Evolutionary conservation across 2,888 invertebrate species (phyloP), one percentile per base, ranked within the genome.

Genomic region (Idaea dimidiata): DNA sequence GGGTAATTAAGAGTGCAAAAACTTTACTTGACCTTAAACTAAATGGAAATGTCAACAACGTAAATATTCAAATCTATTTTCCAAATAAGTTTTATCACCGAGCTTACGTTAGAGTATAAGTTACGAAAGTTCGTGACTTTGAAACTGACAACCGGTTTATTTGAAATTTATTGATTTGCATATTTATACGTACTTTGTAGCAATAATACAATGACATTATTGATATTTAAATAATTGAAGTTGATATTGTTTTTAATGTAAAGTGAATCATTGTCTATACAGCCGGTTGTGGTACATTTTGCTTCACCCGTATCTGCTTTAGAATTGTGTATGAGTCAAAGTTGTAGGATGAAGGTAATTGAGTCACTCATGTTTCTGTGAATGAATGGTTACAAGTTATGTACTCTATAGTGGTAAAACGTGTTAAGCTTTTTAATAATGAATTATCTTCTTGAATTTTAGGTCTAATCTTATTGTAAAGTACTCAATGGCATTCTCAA

Each of bases 321-420:
- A 60, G 58, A 63, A 66, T 57, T 61, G n/a, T n/a, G n/a, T n/a
- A 24, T 54, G 60, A 67, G 68, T 69, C 60, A 67, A 68, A 69
- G 57, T 57, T 58, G 17, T 53, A 54, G 14, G 17, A 43, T 63
- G 31, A n/a, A 55, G 59, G 16, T 59, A 59, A 61, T 63, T 68
- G 68, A 68, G 62, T 68, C 66, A 68, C 64, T 59, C 59, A 54
- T 58, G 58, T 64, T 70, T 67, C 59, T 63, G 31, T 66, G 65
- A 68, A 68, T 68, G 56, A 60, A 65, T 43, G 14, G 43, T 43
- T 43, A 43, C 43, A 5, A 4, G 43, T 43, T 14, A 14, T n/a
- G n/a, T n/a, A n/a, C n/a, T n/a, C 8, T 14, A 8, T 43, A 43
- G 43, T 43, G 2, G 43, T 14, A 43, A 8, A 43, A 43, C 43